phyloP scores from a whole-genome alignment of 2,888 invertebrate genomes.

The Bugula neritina region DNA sequence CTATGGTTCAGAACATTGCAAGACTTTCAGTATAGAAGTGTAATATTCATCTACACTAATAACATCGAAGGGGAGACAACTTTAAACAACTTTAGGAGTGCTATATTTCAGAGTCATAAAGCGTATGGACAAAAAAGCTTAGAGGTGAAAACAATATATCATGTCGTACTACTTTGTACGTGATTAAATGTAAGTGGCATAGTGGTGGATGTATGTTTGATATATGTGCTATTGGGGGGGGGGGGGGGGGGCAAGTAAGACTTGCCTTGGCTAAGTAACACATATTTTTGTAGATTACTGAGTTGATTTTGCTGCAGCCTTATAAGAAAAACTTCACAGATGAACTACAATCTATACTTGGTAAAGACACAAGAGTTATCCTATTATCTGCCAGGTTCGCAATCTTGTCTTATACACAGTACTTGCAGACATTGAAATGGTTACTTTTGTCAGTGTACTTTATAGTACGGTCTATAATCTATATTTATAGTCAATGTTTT shows the following conservation, averaged over 20 bases:
- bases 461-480: no score
- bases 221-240: no score
- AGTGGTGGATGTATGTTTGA: no score
- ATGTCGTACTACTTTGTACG: no score
- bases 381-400: slow-evolving; percentile 84
- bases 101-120: background rate
- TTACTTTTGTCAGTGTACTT: no score
- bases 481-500: no score
- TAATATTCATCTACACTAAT: slow-evolving; percentile 90
- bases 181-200: no score
- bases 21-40: slow-evolving; percentile 65
- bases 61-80: slow-evolving; percentile 74
- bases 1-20: slow-evolving; percentile 87
- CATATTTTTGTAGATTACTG: slow-evolving; percentile 73
- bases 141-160: no score
- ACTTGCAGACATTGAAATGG: no score
- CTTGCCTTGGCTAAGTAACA: no score
- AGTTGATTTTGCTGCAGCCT: slow-evolving; percentile 85
- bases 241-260: no score
- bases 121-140: slow-evolving; percentile 13
- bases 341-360: slow-evolving; percentile 72
- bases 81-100: background rate
- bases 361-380: slow-evolving; percentile 81
- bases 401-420: no score
- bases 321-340: slow-evolving; percentile 77